Percentiles rank a stretch among this genome's conserved stretches.
These are phyloP conservation scores for Cryptotis parvus DNA, from an alignment of 2,113 vertebrate genomes.

Conservation along the genomic window DNA sequence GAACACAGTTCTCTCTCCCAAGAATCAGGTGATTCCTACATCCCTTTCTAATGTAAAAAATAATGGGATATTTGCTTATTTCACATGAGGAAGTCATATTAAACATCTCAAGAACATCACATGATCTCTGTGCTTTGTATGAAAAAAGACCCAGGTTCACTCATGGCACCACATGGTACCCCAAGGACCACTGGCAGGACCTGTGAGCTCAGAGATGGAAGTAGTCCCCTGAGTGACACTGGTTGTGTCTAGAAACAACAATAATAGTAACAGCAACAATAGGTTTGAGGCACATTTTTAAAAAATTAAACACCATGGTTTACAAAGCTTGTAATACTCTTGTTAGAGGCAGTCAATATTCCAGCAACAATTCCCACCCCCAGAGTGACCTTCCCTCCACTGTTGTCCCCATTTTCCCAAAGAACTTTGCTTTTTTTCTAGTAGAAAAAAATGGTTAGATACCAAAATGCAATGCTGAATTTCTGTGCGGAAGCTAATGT, in stretches of 20 bases:
- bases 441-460: slow-evolving; percentile 3
- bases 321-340: no score
- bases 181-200: no score
- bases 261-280: no score
- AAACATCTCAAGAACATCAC: no score
- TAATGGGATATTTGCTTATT: not conserved
- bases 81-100: not conserved
- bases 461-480: not conserved
- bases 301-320: not conserved
- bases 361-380: no score
- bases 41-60: not conserved
- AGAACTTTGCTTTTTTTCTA: slow-evolving; percentile 47
- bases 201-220: no score
- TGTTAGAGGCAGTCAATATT: no score
- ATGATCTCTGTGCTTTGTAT: not conserved
- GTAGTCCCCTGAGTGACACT: not conserved
- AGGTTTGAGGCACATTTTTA: not conserved
- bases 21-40: not conserved
- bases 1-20: not conserved
- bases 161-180: no score
- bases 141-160: no score
- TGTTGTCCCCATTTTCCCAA: not conserved
- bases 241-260: no score
- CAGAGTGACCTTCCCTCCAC: no score
- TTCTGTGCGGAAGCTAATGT: not conserved